Conservation (phyloP, 2,113 vertebrate species). For the Epinephelus lanceolatus region DNA sequence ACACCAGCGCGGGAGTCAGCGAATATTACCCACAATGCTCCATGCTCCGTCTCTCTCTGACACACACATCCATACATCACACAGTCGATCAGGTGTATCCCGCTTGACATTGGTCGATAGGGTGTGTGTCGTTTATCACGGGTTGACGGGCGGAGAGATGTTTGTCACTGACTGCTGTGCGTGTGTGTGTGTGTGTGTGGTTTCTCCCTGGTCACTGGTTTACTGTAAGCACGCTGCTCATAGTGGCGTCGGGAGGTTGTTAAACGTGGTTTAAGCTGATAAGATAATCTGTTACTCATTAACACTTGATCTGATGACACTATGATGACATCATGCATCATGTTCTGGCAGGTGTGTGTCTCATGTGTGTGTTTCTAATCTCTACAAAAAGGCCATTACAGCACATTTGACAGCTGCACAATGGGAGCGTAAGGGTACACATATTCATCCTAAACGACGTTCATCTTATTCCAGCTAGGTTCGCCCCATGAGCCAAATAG, state of each 20-base stretch:
- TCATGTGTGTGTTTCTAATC: background rate
- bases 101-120: slow-evolving; percentile 56
- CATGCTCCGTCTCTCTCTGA: background rate
- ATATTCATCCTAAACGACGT: background rate
- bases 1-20: slow-evolving; percentile 35
- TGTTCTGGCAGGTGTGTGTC: background rate
- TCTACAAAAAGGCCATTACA: too few species aligned
- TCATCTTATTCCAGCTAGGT: background rate
- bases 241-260: background rate
- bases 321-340: background rate
- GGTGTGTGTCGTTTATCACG: slow-evolving; percentile 56
- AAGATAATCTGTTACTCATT: background rate
- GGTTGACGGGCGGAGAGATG: slow-evolving; percentile 43
- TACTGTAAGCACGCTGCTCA: background rate
- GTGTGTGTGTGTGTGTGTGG: slow-evolving; percentile 21
- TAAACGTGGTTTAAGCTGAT: background rate
- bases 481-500: background rate
- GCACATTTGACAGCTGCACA: background rate
- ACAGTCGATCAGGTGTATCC: slow-evolving; percentile 62
- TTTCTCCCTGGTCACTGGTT: slow-evolving; percentile 1
- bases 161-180: slow-evolving; percentile 31
- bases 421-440: background rate
- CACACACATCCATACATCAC: slow-evolving; percentile 48
- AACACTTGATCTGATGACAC: background rate
- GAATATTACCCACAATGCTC: slow-evolving; percentile 57